Evolutionary conservation across 2,113 vertebrate species (phyloP).

Genomic region (Phrynosoma blainvillii): DNA sequence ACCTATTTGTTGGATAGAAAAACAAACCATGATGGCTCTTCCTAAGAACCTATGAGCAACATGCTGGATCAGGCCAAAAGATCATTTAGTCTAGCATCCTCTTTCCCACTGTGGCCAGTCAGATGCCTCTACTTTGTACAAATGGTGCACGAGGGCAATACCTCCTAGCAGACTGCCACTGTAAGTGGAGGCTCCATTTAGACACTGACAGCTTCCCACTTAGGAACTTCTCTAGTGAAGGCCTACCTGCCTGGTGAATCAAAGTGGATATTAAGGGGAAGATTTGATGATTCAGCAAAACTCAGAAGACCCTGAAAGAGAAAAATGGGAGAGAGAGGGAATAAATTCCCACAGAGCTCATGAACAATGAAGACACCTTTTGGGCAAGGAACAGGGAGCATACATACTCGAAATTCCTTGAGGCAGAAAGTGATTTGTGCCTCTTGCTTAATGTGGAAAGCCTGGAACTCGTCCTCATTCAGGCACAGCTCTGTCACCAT

Average conservation of each 20-base stretch:
- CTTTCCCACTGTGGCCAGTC: not conserved
- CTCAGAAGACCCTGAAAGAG: slow-evolving; percentile 83
- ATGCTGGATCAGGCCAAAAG: not conserved
- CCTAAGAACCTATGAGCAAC: not conserved
- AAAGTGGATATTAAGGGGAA: slow-evolving; percentile 86
- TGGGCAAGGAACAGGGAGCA: fast-evolving
- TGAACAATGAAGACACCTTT: not conserved
- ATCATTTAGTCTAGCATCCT: not conserved
- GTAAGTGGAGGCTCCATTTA: not conserved
- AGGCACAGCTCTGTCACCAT: slow-evolving; percentile 91
- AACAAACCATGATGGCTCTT: not conserved
- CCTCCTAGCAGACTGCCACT: not conserved
- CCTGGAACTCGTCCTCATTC: slow-evolving; percentile 87
- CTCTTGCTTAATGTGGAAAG: slow-evolving; percentile 70
- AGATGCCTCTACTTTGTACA: not conserved
- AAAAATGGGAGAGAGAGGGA: not conserved
- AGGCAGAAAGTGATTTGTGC: slow-evolving; percentile 91
- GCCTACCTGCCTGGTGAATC: slow-evolving; percentile 86
- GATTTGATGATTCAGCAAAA: slow-evolving; percentile 88
- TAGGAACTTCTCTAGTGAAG: fast-evolving
- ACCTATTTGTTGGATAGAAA: not conserved
- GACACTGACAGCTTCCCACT: too few species aligned
- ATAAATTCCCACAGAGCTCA: fast-evolving
- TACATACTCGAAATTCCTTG: slow-evolving; percentile 88
- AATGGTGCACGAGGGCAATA: not conserved